Base-by-base conservation (phyloP, 2,888 invertebrate species). In the Platypus cylindrus region DNA sequence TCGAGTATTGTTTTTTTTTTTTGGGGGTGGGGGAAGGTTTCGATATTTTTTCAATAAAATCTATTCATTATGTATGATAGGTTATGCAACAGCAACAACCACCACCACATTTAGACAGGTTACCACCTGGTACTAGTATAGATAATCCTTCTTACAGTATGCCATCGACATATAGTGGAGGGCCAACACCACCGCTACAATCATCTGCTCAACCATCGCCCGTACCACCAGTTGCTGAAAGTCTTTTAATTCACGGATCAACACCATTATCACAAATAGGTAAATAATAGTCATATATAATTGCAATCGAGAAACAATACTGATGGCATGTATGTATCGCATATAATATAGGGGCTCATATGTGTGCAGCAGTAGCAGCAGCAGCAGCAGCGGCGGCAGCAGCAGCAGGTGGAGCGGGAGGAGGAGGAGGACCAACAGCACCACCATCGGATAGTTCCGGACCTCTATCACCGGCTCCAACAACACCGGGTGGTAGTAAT, bases 251-350 rank as follows among this genome's bases (percentile, higher is more conserved):
- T 33, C 81, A 85, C 57, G 87, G 87, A 23, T 82, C 83, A 47
- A 87, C 87, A 33, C 86, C 89, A 1, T 72, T 89, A 34, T 81
- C 85, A 28, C 85, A 86, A 62, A 87, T 89, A 48, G 87, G 87
- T 36, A n/a, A n/a, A n/a, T n/a, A n/a, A n/a, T n/a, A n/a, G n/a
- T n/a, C n/a, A n/a, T n/a, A n/a, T n/a, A n/a, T n/a, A n/a, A n/a
- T n/a, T n/a, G n/a, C n/a, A n/a, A n/a, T n/a, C n/a, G n/a, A n/a
- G n/a, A n/a, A 20, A 9, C 9, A 8, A 20, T 8, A 20, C 7
- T 8, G 7, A 20, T 20, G 22, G 9, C 22, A 8, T 13, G 14
- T 13, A 13, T 14, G n/a, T n/a, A n/a, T n/a, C n/a, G n/a, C n/a
- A n/a, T n/a, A n/a, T 24, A 13, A 29, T 29, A 14, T 18, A 41